These are phyloP conservation scores for Anarhynchus alexandrinus DNA, from an alignment of 2,113 vertebrate species.

Conservation along the genomic window DNA sequence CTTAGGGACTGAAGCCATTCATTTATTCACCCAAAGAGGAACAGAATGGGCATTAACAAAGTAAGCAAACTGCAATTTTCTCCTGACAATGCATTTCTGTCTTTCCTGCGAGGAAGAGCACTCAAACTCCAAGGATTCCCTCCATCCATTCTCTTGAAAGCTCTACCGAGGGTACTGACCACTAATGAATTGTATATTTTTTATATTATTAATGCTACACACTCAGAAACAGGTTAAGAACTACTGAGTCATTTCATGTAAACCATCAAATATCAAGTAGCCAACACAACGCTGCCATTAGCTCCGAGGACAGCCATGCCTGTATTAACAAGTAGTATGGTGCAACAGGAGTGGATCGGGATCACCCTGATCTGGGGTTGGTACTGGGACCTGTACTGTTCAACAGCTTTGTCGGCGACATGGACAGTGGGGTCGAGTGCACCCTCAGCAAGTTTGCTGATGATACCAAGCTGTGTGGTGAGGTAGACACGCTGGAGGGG, in stretches of 20 bases:
- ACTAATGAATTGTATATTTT: neutral
- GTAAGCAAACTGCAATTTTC: neutral
- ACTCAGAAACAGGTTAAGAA: neutral
- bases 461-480: too few relatives aligned
- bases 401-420: too few relatives aligned
- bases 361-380: too few relatives aligned
- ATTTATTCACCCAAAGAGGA: neutral
- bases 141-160: neutral
- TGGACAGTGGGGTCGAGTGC: too few relatives aligned
- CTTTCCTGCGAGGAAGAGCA: neutral
- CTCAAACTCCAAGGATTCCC: neutral
- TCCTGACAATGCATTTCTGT: neutral
- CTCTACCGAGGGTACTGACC: neutral
- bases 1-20: neutral
- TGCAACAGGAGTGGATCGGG: too few relatives aligned
- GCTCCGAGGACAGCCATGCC: too few relatives aligned
- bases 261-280: neutral
- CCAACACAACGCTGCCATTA: neutral
- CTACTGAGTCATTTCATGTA: neutral
- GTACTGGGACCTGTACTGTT: too few relatives aligned
- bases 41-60: neutral
- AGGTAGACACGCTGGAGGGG: too few relatives aligned
- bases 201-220: neutral
- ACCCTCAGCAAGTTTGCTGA: too few relatives aligned
- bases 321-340: rapidly evolving